Percentiles rank a stretch among this genome's conserved stretches.
Conservation (phyloP, 2,888 invertebrate species). For the Ophion ventricosus region DNA sequence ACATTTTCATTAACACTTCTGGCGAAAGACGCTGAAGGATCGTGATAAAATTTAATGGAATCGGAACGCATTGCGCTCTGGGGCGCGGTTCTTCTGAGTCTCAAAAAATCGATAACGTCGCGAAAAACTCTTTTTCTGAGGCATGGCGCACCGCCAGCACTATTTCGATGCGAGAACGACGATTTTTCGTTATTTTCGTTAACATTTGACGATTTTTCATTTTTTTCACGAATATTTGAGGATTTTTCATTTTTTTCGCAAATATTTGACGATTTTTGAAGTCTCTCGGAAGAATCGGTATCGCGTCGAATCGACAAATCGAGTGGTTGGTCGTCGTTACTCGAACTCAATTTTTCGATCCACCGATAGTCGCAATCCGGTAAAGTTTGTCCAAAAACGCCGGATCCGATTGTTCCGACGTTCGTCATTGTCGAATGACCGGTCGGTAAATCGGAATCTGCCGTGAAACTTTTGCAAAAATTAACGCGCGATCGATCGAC, state of each 20-base stretch:
- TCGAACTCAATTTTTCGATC: not conserved
- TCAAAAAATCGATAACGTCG: slow-evolving; percentile 8
- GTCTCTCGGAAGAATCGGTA: not conserved
- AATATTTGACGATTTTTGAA: not conserved
- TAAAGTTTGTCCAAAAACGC: not conserved
- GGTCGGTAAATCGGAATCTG: not conserved
- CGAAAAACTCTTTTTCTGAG: slow-evolving; percentile 18
- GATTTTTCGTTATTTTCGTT: not conserved
- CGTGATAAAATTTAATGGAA: slow-evolving; percentile 16
- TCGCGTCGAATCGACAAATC: slow-evolving; percentile 50
- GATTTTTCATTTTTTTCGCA: not conserved
- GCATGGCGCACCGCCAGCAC: not conserved
- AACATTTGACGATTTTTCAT: not conserved
- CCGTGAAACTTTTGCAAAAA: slow-evolving; percentile 5
- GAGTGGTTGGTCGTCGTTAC: slow-evolving; percentile 47
- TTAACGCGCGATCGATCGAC: not conserved
- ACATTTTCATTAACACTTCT: slow-evolving; percentile 44
- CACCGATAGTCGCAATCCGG: slow-evolving; percentile 20
- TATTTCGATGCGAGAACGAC: not conserved
- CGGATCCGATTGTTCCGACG: slow-evolving; percentile 28
- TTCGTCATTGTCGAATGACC: slow-evolving; percentile 60
- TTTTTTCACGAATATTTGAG: not conserved
- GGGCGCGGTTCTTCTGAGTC: not conserved
- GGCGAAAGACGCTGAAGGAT: not conserved
- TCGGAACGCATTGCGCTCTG: slow-evolving; percentile 10